phyloP scores from a whole-genome alignment of 2,888 invertebrate species.

The Anaspis maculata region DNA sequence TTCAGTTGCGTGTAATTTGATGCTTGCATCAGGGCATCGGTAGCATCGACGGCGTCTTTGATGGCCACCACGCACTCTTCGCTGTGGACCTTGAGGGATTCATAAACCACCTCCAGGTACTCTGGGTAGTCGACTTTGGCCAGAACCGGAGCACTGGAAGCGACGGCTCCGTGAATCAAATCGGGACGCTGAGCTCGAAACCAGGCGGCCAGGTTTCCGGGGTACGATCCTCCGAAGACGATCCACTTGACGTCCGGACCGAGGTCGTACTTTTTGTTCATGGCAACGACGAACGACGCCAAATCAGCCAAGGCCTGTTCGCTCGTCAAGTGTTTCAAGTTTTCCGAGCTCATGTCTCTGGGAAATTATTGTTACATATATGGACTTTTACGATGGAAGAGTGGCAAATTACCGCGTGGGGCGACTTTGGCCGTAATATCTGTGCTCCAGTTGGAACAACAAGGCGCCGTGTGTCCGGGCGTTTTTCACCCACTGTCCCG shows the following conservation, averaged over 20 bases:
- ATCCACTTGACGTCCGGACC: slow-evolving; percentile 67
- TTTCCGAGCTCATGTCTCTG: slow-evolving; percentile 74
- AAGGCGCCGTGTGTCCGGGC: slow-evolving; percentile 72
- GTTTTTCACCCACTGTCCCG: slow-evolving; percentile 80
- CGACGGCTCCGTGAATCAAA: slow-evolving; percentile 71
- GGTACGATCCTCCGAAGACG: slow-evolving; percentile 93
- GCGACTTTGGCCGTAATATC: slow-evolving; percentile 88
- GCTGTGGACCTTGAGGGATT: too few species aligned
- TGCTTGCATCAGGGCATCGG: too few species aligned
- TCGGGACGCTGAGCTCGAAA: slow-evolving; percentile 80
- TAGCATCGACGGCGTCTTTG: too few species aligned
- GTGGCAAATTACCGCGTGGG: slow-evolving; percentile 50
- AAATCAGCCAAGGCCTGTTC: slow-evolving; percentile 80
- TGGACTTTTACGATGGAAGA: too few species aligned
- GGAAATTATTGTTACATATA: neutral
- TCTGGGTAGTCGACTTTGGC: too few species aligned
- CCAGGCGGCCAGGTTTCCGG: slow-evolving; percentile 92
- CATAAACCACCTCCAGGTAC: too few species aligned
- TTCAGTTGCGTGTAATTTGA: too few species aligned
- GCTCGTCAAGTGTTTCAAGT: slow-evolving; percentile 70
- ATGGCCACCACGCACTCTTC: too few species aligned
- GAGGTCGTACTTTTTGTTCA: slow-evolving; percentile 57
- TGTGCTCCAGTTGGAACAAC: slow-evolving; percentile 83
- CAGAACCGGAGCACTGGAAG: too few species aligned
- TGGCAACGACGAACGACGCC: slow-evolving; percentile 69